Conservation (phyloP, 2,113 vertebrate species). For the Chaenocephalus aceratus region DNA sequence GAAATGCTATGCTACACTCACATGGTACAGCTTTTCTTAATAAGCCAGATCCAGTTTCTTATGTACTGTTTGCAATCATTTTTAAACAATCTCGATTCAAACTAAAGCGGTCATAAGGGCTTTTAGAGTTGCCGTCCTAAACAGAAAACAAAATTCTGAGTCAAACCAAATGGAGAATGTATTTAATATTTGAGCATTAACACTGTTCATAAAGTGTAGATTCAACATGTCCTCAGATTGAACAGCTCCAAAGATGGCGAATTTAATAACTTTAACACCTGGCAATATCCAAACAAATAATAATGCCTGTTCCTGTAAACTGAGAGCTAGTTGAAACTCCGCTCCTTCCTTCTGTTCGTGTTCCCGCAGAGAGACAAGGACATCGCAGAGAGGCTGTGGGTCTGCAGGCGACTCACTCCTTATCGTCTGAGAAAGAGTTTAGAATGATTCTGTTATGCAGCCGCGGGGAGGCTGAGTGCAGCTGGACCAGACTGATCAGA, state of each 20-base stretch:
- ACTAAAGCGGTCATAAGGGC: neutral
- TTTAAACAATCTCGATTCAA: neutral
- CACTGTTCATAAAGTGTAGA: too few relatives aligned
- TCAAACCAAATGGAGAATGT: neutral
- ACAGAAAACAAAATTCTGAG: neutral
- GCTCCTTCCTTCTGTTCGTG: neutral
- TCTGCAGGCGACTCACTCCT: constrained; percentile 68
- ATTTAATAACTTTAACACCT: neutral
- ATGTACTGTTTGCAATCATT: neutral
- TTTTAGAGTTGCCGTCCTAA: neutral
- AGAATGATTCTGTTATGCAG: constrained; percentile 58
- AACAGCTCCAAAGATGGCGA: neutral
- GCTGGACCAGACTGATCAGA: constrained; percentile 64
- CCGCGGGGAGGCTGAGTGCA: constrained; percentile 62
- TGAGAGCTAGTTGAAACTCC: constrained; percentile 18
- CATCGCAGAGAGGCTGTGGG: constrained; percentile 36
- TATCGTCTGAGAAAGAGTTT: constrained; percentile 52
- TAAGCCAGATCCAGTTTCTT: neutral
- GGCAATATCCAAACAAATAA: neutral
- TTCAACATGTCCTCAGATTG: neutral
- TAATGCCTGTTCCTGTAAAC: neutral
- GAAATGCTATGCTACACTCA: neutral
- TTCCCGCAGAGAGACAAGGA: constrained; percentile 47
- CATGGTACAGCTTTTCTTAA: neutral
- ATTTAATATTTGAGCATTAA: neutral